Base-by-base conservation (phyloP, 2,797 vertebrate genomes). In the Dallia pectoralis region DNA sequence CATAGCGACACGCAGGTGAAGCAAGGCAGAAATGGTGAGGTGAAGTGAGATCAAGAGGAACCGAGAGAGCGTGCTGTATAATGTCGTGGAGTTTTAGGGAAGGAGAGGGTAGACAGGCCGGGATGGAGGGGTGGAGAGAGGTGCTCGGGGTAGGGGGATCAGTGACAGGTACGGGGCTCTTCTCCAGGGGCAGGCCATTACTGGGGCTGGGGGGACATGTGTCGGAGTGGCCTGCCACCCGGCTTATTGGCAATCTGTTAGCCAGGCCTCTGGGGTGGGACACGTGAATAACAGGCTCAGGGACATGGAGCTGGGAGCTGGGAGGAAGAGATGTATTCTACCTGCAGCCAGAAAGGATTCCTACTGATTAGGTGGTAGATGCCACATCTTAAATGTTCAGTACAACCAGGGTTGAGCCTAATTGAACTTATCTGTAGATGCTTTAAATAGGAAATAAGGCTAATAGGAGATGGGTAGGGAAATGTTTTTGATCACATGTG, bases 201-300 rank as follows among this genome's bases (percentile, higher is more conserved):
- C 75, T 75, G 74, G 80, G 74, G 64, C 59, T 73, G 81, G 74
- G 79, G 78, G 82, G 81, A 80, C 84, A 82, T 77, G 81, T 75
- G 77, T 84, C 77, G 81, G 79, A 67, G 81, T 74, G 83, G 75
- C 85, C 85, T 91, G 90, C 88, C 91, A 90, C 80, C 53, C 49
- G 88, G 83, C 86, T 92, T 92, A 93, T 91, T 92, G 92, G 87
- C 90, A 92, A 93, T 93, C 91, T 92, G 90, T 92, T 92, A 92
- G 87, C 87, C 85, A 83, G 79, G 88, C 87, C 80, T 76, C 79
- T 15, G 32, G 87, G 83, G 87, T 82, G 84, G 70, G 84, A 69
- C 79, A 85, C 87, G 47, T 77, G 77, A 84, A 79, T 47, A 67
- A 76, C 82, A 81, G 79, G 79, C 87, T 86, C 82, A 88, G 81